These are phyloP conservation scores for Trididemnum miniatum DNA, from an alignment of 23 tunicate genomes.

Conservation along the genomic window DNA sequence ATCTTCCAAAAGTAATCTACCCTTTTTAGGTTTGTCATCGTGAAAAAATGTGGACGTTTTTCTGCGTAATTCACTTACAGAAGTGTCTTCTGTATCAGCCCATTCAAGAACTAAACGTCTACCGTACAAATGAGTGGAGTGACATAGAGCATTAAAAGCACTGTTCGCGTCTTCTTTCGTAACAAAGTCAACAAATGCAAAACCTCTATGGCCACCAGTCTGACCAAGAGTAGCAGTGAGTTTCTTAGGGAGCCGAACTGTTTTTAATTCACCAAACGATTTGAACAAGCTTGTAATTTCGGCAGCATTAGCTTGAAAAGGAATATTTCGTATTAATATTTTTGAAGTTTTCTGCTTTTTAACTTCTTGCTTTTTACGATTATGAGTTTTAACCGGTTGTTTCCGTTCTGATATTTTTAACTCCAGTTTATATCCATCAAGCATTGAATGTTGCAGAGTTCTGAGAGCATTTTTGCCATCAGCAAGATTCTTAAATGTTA, in stretches of 20 bases:
- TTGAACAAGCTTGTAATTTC: slow-evolving; percentile 84
- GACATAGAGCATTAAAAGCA: slow-evolving; percentile 89
- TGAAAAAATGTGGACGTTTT: slow-evolving; percentile 60
- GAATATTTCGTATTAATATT: slow-evolving; percentile 88
- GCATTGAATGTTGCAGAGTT: slow-evolving; percentile 53
- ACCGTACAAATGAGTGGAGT: slow-evolving; percentile 96
- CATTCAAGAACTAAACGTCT: slow-evolving; percentile 98
- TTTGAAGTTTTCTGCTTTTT: slow-evolving; percentile 68
- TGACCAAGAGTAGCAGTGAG: slow-evolving; percentile 37
- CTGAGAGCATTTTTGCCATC: slow-evolving; percentile 67
- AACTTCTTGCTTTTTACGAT: slow-evolving; percentile 45
- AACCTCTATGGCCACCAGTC: slow-evolving; percentile 82
- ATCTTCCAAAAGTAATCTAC: slow-evolving; percentile 7
- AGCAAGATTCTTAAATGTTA: slow-evolving; percentile 28
- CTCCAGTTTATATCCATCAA: slow-evolving; percentile 85
- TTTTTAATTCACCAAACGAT: slow-evolving; percentile 92
- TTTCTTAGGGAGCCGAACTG: slow-evolving; percentile 87
- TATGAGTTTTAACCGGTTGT: neutral
- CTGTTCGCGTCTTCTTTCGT: slow-evolving; percentile 75
- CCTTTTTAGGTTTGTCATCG: slow-evolving; percentile 14
- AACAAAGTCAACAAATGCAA: slow-evolving; percentile 94
- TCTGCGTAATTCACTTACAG: slow-evolving; percentile 45
- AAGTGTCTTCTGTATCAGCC: slow-evolving; percentile 85
- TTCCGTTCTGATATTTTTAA: slow-evolving; percentile 71
- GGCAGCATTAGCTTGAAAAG: slow-evolving; percentile 76